These are phyloP conservation scores for Hesperia comma DNA, from an alignment of 2,888 invertebrate genomes.

Conservation along the genomic window DNA sequence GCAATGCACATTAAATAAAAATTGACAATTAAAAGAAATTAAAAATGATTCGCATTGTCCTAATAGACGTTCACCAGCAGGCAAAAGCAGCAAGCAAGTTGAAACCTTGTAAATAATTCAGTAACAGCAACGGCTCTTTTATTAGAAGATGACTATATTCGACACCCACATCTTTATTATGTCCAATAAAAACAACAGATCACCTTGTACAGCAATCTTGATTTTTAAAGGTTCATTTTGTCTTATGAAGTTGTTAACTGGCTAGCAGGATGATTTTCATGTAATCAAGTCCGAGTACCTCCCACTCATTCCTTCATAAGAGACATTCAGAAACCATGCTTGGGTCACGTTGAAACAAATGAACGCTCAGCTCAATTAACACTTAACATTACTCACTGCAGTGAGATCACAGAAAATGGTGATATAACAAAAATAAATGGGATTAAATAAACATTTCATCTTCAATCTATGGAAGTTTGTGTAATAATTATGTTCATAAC, in stretches of 20 bases:
- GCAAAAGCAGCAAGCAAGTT: conserved; percentile 7
- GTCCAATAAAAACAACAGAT: conserved; percentile 47
- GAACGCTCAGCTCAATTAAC: conserved; percentile 24
- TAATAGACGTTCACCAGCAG: background rate
- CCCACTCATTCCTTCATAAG: conserved; percentile 11
- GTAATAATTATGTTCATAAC: too few species aligned
- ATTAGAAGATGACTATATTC: conserved; percentile 68
- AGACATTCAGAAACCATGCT: background rate
- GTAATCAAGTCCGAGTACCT: conserved; percentile 20
- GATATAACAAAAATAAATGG: too few species aligned
- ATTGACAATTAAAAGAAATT: background rate
- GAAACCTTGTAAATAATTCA: conserved; percentile 15
- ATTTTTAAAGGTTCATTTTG: conserved; percentile 35
- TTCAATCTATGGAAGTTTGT: too few species aligned
- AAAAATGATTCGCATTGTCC: conserved; percentile 17
- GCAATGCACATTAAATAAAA: too few species aligned
- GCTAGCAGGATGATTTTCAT: conserved; percentile 37
- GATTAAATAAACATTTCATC: too few species aligned
- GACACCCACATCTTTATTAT: conserved; percentile 57
- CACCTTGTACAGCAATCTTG: conserved; percentile 39
- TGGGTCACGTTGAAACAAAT: background rate
- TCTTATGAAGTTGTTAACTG: conserved; percentile 31
- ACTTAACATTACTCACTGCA: background rate
- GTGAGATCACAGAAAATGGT: background rate
- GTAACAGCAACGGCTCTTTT: conserved; percentile 50